Evolutionary conservation across 1,140 invertebrate species (phyloP).

Genomic region (Caenorhabditis briggsae): DNA sequence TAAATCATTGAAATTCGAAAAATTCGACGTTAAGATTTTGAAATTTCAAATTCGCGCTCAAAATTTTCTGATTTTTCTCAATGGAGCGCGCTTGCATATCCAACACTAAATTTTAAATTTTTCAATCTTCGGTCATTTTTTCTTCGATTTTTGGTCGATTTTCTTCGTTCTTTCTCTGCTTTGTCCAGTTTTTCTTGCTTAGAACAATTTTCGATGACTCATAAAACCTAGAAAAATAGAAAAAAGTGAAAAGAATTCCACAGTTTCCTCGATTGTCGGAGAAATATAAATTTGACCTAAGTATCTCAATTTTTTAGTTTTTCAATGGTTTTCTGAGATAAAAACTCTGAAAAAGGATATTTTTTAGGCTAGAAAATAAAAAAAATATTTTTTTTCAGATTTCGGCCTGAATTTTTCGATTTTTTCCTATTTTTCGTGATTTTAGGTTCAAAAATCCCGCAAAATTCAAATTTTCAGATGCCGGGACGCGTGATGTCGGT

Average conservation of each 20-base stretch:
- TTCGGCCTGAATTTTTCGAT: neutral
- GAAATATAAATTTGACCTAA: too few relatives aligned
- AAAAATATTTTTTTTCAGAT: neutral
- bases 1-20: too few relatives aligned
- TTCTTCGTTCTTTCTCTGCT: neutral
- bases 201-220: too few relatives aligned
- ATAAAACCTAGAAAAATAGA: too few relatives aligned
- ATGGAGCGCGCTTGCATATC: neutral
- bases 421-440: neutral
- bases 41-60: too few relatives aligned
- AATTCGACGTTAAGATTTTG: too few relatives aligned
- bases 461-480: constrained; percentile 2
- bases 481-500: constrained; percentile 39
- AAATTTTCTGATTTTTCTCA: neutral
- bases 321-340: too few relatives aligned
- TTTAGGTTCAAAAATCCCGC: neutral
- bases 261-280: too few relatives aligned
- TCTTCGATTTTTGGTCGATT: neutral
- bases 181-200: neutral
- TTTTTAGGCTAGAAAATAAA: too few relatives aligned
- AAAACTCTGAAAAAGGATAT: too few relatives aligned
- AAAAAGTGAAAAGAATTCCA: too few relatives aligned
- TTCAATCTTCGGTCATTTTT: neutral
- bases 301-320: too few relatives aligned
- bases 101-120: neutral